Evolutionary conservation across 2,888 invertebrate genomes (phyloP), one percentile per base, ranked within the genome.

Genomic region (Xylophagus ater): DNA sequence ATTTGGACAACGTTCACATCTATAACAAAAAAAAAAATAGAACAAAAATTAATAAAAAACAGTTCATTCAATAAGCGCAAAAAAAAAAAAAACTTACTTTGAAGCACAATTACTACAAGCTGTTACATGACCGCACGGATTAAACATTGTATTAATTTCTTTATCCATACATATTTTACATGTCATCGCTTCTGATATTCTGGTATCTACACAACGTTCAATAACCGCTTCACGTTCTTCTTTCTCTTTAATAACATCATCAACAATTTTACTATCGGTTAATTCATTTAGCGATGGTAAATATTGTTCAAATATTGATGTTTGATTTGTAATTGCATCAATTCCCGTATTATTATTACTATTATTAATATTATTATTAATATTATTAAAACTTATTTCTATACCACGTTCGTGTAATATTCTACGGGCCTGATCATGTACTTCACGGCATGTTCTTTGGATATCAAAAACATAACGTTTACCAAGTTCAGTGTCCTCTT

Each of bases 381-480:
- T 47, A 10, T 46, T 41, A 2, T 38, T 38, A n/a, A 44, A 37
- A 7, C 49, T 49, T 10, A 56, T 49, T 43, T 58, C 60, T 47
- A 58, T 59, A 35, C 66, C 68, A 17, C 63, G 65, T 21, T 69
- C 67, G 52, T 81, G 84, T 40, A 85, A 69, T 17, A 78, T 80
- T 41, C 89, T 71, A 2, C 87, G 69, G 2, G 87, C 87, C 56
- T 85, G 80, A 68, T 90, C 90, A 64, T 88, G 85, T 36, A 88
- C 87, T 67, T 90, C 89, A 49, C 87, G 75, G 51, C 86, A 86
- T 26, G 90, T 90, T 53, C 85, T 76, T 37, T 82, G 74, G 51
- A 90, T 88, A 66, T 90, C 89, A 65, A 90, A 90, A 48, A 89
- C 86, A 66, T 88, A 90, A 46, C 87, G 85, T 49, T 87, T 86